Percentiles rank a stretch among this genome's conserved stretches.
Evolutionary conservation across 1,140 invertebrate genomes (phyloP).

Genomic region (Heliconius hermathena): DNA sequence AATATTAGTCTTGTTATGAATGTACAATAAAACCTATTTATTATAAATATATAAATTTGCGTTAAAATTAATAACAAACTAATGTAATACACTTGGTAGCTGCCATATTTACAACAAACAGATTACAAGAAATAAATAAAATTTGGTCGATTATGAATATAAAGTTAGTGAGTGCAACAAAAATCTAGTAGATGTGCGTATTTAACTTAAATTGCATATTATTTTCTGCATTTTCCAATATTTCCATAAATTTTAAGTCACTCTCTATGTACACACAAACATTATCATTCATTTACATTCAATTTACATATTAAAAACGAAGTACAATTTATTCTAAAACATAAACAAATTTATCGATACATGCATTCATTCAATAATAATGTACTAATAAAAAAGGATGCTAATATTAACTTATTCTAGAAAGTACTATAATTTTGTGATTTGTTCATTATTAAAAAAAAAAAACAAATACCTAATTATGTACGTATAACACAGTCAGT

Average conservation of each 20-base stretch:
- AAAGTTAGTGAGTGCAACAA: background rate
- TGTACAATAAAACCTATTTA: constrained; percentile 19
- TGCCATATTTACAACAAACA: constrained; percentile 66
- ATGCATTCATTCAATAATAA: background rate
- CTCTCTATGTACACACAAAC: background rate
- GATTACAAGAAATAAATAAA: constrained; percentile 20
- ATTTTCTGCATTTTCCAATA: background rate
- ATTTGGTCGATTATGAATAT: constrained; percentile 13
- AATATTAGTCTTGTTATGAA: background rate
- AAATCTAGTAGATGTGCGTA: constrained; percentile 12
- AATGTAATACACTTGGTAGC: constrained; percentile 45
- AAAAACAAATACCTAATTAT: background rate
- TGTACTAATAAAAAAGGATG: background rate
- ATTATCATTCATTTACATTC: background rate
- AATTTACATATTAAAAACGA: constrained; percentile 7
- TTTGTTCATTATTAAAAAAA: constrained; percentile 1
- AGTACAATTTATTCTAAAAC: background rate
- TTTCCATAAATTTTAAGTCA: background rate
- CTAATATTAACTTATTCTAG: background rate
- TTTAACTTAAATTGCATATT: background rate
- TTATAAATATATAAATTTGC: constrained; percentile 44
- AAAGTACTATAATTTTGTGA: constrained; percentile 4
- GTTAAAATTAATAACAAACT: constrained; percentile 53
- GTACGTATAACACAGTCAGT: background rate
- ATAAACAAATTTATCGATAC: background rate